Conservation (phyloP, 2,113 vertebrate genomes). For the Epinephelus moara region DNA sequence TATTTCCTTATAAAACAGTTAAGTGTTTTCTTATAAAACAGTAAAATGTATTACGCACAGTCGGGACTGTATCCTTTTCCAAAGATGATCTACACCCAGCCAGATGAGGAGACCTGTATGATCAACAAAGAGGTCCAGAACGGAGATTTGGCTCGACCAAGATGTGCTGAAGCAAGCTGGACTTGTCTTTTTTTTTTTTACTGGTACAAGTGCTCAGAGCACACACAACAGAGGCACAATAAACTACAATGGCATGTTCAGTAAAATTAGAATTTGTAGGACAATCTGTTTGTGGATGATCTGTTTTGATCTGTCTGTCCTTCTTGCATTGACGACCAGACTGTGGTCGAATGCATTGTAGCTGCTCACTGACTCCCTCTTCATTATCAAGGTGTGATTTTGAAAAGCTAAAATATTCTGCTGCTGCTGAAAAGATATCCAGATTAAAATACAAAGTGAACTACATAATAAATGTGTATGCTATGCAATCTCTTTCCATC, state of each 20-base stretch:
- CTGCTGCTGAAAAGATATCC: conserved; percentile 70
- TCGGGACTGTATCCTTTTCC: conserved; percentile 54
- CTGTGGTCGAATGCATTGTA: conserved; percentile 54
- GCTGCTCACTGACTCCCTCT: conserved; percentile 64
- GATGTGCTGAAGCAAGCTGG: conserved; percentile 95
- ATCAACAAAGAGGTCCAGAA: conserved; percentile 34
- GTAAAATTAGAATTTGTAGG: not conserved
- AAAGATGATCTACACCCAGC: conserved; percentile 34
- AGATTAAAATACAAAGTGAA: conserved; percentile 68
- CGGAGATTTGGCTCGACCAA: conserved; percentile 78
- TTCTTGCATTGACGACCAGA: conserved; percentile 36
- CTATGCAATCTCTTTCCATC: conserved; percentile 27
- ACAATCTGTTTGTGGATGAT: conserved; percentile 14
- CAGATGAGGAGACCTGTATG: conserved; percentile 33
- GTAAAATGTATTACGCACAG: conserved; percentile 33
- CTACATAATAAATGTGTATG: conserved; percentile 41
- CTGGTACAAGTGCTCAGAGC: conserved; percentile 38
- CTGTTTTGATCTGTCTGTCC: conserved; percentile 1
- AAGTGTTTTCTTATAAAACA: conserved; percentile 50
- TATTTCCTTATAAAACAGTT: conserved; percentile 58
- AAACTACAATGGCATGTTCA: conserved; percentile 14
- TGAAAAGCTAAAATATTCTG: conserved; percentile 71
- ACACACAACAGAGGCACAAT: conserved; percentile 33
- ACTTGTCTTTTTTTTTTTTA: conserved; percentile 84
- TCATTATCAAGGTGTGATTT: conserved; percentile 59